Base-by-base conservation (phyloP, 2,113 vertebrate genomes). In the Crotalus horridus region DNA sequence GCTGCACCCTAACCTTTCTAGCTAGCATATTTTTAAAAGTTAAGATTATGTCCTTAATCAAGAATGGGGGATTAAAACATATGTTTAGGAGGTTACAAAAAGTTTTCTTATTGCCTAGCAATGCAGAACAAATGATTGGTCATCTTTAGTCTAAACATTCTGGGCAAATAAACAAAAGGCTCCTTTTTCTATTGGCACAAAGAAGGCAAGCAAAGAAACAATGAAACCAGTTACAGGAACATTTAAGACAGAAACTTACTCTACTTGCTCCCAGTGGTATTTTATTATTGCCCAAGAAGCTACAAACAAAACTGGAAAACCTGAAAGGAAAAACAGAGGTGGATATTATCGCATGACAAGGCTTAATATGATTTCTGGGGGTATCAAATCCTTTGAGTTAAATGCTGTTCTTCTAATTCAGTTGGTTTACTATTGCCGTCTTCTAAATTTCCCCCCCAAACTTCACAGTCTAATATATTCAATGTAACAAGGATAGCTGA, bases 261-360 rank as follows among this genome's bases (percentile, higher is more conserved):
- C 97, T 3, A 96, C 98, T 95, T 99, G 98, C 97, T 99, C 99
- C 97, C 99, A 97, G 51, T 98, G 87, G 69, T 97, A 96, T 95
- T 98, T 98, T 58, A 97, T 96, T 24, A 98, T 94, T 21, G 97
- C 97, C 99, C 99, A 99, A 0, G 99, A 98, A 0, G 97, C 97
- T 55, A 99, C 98, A 92, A 98, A 99, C 29, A 99, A 92, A 74
- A 99, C 92, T 0, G 99, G 99, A 89, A 98, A 98, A 91, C 97
- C 99, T 99, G 51, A 93, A 56, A 55, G 1, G 59, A 13, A 56
- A 7, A 11, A 11, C 85, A 88, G n/a, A n/a, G 54, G 2, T 61
- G 90, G 17, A 17, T 17, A 9, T 20, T 64, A 11, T 39, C 33
- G 13, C 58, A 93, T 39, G 1, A 39, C 11, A 53, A 86, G 29